Percentiles rank a stretch among this genome's conserved stretches.
Evolutionary conservation across 2,113 vertebrate species (phyloP).

Genomic region (Nipponia nippon): DNA sequence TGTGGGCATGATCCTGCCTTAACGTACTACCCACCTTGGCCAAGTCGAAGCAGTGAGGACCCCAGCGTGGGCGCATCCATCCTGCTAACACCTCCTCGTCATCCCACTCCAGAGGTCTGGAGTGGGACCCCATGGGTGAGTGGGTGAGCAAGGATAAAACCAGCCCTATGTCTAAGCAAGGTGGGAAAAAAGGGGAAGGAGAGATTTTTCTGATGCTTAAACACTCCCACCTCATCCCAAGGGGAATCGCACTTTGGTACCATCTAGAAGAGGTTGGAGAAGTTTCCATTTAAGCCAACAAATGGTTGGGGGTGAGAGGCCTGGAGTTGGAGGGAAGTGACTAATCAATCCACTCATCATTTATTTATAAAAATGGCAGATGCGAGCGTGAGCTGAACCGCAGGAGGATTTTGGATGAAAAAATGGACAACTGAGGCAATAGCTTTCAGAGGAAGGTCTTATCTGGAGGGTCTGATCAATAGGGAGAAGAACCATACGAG

Average conservation of each 20-base stretch:
- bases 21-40: neutral
- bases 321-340: conserved; percentile 24
- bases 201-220: neutral
- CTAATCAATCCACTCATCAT: conserved; percentile 63
- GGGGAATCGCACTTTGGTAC: neutral
- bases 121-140: accelerated
- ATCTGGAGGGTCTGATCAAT: neutral
- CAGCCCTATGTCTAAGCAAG: neutral
- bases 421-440: neutral
- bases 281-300: neutral
- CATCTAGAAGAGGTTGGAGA: neutral
- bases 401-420: neutral
- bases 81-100: neutral
- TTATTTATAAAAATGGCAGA: conserved; percentile 53
- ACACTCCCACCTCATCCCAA: neutral
- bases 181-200: neutral
- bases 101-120: neutral
- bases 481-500: neutral
- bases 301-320: neutral
- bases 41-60: neutral
- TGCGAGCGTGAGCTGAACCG: neutral
- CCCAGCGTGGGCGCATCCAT: neutral
- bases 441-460: neutral
- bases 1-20: neutral
- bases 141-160: neutral